Evolutionary conservation across 2,797 vertebrate species (phyloP).

Genomic region (Paedocypris micromegethes): DNA sequence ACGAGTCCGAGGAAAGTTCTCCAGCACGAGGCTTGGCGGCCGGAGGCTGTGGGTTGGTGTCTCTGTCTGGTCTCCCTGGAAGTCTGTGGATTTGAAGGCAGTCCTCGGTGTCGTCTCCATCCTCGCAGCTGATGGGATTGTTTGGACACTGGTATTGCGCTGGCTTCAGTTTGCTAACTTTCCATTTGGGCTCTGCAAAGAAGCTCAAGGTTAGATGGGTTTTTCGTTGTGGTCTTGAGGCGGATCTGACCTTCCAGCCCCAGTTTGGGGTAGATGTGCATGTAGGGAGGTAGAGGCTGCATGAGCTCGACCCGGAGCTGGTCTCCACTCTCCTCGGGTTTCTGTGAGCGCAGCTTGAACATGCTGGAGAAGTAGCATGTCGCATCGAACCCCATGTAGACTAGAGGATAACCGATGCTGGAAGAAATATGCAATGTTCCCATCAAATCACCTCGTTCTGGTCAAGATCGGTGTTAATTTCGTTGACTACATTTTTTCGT

Average conservation of each 20-base stretch:
- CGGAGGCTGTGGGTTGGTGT: constrained; percentile 48
- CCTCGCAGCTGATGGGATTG: constrained; percentile 56
- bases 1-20: constrained; percentile 49
- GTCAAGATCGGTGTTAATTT: neutral
- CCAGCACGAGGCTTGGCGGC: constrained; percentile 48
- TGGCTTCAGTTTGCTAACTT: constrained; percentile 57
- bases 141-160: constrained; percentile 72
- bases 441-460: neutral
- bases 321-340: constrained; percentile 69
- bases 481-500: neutral
- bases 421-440: constrained; percentile 10
- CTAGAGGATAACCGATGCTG: constrained; percentile 77
- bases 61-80: constrained; percentile 59
- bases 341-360: constrained; percentile 74
- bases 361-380: constrained; percentile 79
- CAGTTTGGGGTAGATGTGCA: constrained; percentile 70
- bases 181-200: constrained; percentile 68
- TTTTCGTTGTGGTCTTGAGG: too few relatives aligned
- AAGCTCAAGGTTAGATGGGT: neutral
- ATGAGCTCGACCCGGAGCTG: constrained; percentile 75
- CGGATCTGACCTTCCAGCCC: constrained; percentile 55
- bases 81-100: constrained; percentile 71
- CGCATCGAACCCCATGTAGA: constrained; percentile 76
- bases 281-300: constrained; percentile 70
- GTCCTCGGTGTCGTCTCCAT: constrained; percentile 59